Conservation (phyloP, 2,797 vertebrate species). For the Morelia viridis region DNA sequence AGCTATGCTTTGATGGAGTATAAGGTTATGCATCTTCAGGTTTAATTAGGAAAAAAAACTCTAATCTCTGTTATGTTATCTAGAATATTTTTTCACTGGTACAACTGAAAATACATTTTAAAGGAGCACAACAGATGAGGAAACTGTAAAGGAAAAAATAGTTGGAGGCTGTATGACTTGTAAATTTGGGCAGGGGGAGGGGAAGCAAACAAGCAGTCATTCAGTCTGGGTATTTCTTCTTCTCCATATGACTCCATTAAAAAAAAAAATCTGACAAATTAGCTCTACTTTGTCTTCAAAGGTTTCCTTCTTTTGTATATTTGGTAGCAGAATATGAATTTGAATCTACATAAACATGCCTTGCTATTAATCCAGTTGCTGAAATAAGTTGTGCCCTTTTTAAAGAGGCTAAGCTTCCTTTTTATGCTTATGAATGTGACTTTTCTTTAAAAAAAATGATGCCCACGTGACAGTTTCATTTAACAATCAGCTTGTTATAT, state of each 20-base stretch:
- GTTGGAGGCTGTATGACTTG: constrained; percentile 41
- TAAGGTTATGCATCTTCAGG: background rate
- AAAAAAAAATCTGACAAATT: constrained; percentile 52
- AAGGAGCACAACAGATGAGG: background rate
- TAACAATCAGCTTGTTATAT: constrained; percentile 2
- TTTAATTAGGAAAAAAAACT: background rate
- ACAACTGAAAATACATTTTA: background rate
- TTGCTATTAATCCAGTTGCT: constrained; percentile 30
- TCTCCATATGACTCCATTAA: constrained; percentile 63
- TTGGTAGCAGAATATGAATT: constrained; percentile 62
- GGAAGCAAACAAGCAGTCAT: constrained; percentile 32
- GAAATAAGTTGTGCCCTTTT: constrained; percentile 25
- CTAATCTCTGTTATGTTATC: background rate
- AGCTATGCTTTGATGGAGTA: background rate
- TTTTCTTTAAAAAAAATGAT: constrained; percentile 51
- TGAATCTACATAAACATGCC: constrained; percentile 45
- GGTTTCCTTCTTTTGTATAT: constrained; percentile 63
- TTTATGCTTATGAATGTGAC: constrained; percentile 47
- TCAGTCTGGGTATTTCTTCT: constrained; percentile 65
- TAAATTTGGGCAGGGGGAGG: constrained; percentile 3
- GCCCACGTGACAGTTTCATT: constrained; percentile 25
- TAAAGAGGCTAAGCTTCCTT: constrained; percentile 47
- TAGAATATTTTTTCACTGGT: background rate
- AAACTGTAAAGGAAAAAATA: constrained; percentile 27
- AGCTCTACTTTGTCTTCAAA: constrained; percentile 71